Evolutionary conservation across 2,797 vertebrate species (phyloP).

Genomic region (Sebastes dallii): DNA sequence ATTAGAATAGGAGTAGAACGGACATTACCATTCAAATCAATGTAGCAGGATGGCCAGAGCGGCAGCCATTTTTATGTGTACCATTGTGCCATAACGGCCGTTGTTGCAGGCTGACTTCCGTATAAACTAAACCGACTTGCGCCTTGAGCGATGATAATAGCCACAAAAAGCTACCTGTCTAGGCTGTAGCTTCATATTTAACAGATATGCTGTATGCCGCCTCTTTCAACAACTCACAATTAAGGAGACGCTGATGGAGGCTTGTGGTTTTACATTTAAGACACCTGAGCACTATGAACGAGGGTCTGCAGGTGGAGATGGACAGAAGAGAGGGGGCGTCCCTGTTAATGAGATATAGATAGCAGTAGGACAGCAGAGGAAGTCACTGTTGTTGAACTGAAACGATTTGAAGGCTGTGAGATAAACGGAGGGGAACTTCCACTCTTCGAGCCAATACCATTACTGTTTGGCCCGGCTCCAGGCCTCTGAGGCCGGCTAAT

Average conservation of each 20-base stretch:
- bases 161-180: too few relatives aligned
- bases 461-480: constrained; percentile 65
- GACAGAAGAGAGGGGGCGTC: background rate
- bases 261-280: background rate
- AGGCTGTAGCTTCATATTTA: too few relatives aligned
- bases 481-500: constrained; percentile 39
- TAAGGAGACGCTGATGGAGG: background rate
- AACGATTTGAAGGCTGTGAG: constrained; percentile 12
- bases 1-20: too few relatives aligned
- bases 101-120: too few relatives aligned
- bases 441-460: constrained; percentile 53
- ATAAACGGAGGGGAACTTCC: constrained; percentile 9
- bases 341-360: background rate
- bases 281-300: background rate
- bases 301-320: background rate
- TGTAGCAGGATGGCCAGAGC: too few relatives aligned
- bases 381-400: constrained; percentile 11
- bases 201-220: background rate
- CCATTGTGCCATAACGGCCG: too few relatives aligned
- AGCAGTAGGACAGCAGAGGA: background rate
- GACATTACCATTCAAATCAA: too few relatives aligned
- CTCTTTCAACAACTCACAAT: background rate
- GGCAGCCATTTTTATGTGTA: too few relatives aligned
- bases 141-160: too few relatives aligned
- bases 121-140: too few relatives aligned